Evolutionary conservation across 2,113 vertebrate species (phyloP), one percentile per base, ranked within the genome.

Genomic region (Ascaphus truei): DNA sequence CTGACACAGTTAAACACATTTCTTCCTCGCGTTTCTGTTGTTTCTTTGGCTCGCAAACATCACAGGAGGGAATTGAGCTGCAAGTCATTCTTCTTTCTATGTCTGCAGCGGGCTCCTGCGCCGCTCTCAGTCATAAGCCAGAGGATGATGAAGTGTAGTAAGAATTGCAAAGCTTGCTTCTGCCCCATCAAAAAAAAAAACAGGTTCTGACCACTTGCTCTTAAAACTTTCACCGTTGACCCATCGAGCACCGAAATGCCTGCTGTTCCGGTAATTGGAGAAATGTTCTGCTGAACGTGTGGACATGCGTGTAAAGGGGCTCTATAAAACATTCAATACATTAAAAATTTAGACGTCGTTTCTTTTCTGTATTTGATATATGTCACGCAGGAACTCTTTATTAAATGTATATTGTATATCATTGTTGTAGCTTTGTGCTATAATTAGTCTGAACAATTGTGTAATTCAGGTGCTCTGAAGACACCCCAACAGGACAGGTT

Each of bases 91-190:
- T 68, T 68, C 65, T 58, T 48, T 34, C 41, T 48, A 22, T 48
- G 65, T 58, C 65, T 68, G 65, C 65, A 50, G 65, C 29, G 53
- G 63, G 65, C 65, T 58, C 41, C 65, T 15, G 53, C 41, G 65
- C 36, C 65, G 65, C 53, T 58, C 65, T 68, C 58, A 58, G 39
- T 68, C 65, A 68, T 57, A 68, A 57, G 30, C 29, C 53, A 45
- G 39, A 48, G 53, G 29, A 68, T 68, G 65, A 68, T 68, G 20
- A 36, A 68, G 65, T 68, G 55, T 27, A 26, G 7, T 15, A 16
- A 18, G 52, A n/a, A 7, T 30, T 20, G 22, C 52, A 41, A 27
- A 67, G 52, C 53, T 20, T 16, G 39, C 18, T 47, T 48, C 53
- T 22, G 53, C 53, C 11, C 53, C 65, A 58, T 68, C 47, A 68